phyloP scores from a whole-genome alignment of 2,888 invertebrate species.

The Rhingia campestris region DNA sequence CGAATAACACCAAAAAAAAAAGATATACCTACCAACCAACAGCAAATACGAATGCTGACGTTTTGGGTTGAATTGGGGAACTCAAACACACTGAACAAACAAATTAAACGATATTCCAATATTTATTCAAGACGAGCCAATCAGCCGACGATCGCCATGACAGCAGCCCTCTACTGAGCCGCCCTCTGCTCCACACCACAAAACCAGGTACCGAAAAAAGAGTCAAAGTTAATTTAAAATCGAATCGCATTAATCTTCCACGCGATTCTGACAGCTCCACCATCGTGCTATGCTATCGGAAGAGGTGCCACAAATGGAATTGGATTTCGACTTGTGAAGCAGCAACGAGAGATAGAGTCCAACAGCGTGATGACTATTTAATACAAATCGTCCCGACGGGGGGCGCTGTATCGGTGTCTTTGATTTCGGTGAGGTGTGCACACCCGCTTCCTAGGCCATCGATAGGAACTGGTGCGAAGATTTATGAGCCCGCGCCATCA shows the following conservation, averaged over 20 bases:
- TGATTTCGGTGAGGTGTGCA: constrained; percentile 41
- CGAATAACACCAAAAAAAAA: neutral
- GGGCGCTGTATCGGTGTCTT: constrained; percentile 64
- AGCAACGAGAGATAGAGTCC: constrained; percentile 49
- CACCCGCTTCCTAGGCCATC: constrained; percentile 39
- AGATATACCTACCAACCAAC: neutral
- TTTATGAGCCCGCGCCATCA: constrained; percentile 51
- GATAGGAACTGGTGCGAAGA: constrained; percentile 52
- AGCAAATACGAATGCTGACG: constrained; percentile 29
- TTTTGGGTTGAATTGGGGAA: constrained; percentile 22
- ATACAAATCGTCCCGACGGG: constrained; percentile 74
- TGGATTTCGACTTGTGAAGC: constrained; percentile 59
- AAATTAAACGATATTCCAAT: constrained; percentile 71
- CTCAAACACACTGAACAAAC: constrained; percentile 63
- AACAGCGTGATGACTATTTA: constrained; percentile 73
- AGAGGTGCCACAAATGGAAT: constrained; percentile 62
- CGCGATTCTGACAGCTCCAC: constrained; percentile 56
- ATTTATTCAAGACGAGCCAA: constrained; percentile 71
- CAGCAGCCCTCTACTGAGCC: constrained; percentile 37
- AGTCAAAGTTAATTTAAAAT: constrained; percentile 73
- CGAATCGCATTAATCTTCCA: constrained; percentile 72
- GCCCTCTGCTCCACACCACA: neutral
- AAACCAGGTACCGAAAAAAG: constrained; percentile 37
- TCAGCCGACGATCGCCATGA: constrained; percentile 57
- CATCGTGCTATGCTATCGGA: constrained; percentile 27